Percentiles rank a stretch among this genome's conserved stretches.
These are phyloP conservation scores for Liopterus haemorrhoidalis DNA, from an alignment of 2,888 invertebrate species.

Conservation along the genomic window DNA sequence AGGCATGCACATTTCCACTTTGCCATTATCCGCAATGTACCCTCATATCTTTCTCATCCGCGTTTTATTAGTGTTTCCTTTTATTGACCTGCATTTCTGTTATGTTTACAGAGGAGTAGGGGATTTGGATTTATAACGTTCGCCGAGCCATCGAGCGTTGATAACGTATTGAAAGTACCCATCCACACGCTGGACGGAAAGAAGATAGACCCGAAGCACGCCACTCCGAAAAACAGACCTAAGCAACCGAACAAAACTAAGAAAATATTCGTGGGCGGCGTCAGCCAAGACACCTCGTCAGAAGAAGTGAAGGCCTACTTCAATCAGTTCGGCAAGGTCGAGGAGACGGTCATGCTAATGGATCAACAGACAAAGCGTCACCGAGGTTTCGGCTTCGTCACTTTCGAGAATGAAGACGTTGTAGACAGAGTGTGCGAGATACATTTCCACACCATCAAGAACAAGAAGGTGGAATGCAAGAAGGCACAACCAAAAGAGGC, in stretches of 20 bases:
- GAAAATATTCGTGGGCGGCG: conserved; percentile 89
- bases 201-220: conserved; percentile 91
- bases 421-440: conserved; percentile 91
- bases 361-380: conserved; percentile 89
- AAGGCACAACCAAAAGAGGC: conserved; percentile 89
- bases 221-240: conserved; percentile 84
- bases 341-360: conserved; percentile 90
- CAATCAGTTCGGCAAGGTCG: conserved; percentile 83
- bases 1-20: too few relatives aligned
- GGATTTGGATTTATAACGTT: conserved; percentile 93
- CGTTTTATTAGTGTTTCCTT: neutral
- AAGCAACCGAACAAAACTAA: conserved; percentile 81
- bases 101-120: conserved; percentile 74
- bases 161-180: conserved; percentile 84
- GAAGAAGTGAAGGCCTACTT: conserved; percentile 88
- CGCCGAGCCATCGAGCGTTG: conserved; percentile 83
- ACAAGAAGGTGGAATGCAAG: conserved; percentile 86
- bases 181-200: conserved; percentile 89
- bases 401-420: conserved; percentile 85
- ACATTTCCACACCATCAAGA: conserved; percentile 88
- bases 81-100: conserved; percentile 19
- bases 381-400: conserved; percentile 86
- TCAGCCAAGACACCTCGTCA: conserved; percentile 85
- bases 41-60: conserved; percentile 2
- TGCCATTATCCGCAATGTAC: too few relatives aligned